Evolutionary conservation across 2,797 vertebrate species (phyloP).

Genomic region (Oophaga sylvatica): DNA sequence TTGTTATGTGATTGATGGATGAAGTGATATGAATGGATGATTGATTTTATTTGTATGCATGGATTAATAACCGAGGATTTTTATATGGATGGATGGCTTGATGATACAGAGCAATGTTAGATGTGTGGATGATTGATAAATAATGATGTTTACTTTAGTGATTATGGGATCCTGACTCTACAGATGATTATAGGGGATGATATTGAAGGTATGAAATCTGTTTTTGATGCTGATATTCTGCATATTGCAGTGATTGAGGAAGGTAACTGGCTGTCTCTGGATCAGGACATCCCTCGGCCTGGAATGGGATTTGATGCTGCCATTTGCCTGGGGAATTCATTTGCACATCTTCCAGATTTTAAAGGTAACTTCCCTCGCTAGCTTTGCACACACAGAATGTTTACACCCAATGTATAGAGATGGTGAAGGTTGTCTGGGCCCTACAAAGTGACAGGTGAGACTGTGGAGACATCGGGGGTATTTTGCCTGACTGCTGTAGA

Average conservation of each 20-base stretch:
- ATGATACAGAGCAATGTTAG: not conserved
- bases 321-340: constrained; percentile 97
- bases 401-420: not conserved
- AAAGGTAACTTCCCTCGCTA: constrained; percentile 80
- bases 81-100: not conserved
- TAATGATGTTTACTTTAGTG: not conserved
- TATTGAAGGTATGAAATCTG: not conserved
- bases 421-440: not conserved
- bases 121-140: not conserved
- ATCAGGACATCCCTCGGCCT: constrained; percentile 86
- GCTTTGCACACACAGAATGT: not conserved
- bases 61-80: too few species aligned
- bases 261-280: constrained; percentile 92
- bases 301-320: constrained; percentile 89
- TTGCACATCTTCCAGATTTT: constrained; percentile 94
- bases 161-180: not conserved
- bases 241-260: constrained; percentile 89
- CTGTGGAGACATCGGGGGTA: too few species aligned
- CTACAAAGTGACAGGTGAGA: not conserved
- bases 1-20: too few species aligned
- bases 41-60: not conserved
- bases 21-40: not conserved
- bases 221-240: not conserved
- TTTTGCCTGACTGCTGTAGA: too few species aligned
- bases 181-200: not conserved